Base-by-base conservation (phyloP, 2,888 invertebrate genomes). In the Choreutis nemorana region DNA sequence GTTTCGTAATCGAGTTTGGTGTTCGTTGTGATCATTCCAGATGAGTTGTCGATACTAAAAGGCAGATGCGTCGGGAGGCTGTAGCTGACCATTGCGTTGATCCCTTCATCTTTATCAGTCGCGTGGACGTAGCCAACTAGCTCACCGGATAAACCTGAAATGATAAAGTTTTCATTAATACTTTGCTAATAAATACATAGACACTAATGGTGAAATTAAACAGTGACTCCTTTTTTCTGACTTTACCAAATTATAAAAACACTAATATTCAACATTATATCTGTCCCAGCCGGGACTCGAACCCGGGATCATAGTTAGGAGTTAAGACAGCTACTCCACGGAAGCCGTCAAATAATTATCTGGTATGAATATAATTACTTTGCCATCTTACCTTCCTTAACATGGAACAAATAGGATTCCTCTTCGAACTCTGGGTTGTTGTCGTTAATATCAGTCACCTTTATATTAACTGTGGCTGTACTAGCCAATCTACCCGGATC, bases 371-470 rank as follows among this genome's bases (percentile, higher is more conserved):
- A 23, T 5, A 23, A 8, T 8, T 23, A 7, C n/a, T n/a, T n/a
- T n/a, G 5, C 1, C n/a, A 23, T 10, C 31, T 13, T 66, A 54
- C 87, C 91, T 78, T 93, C 92, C 55, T 88, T 87, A 0, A 92
- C 89, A n/a, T 83, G 73, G 61, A 94, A 94, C 22, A 83, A 72
- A 48, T 94, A 94, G 0, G 91, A 90, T 38, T 89, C 81, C 11
- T 84, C 83, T n/a, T 90, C 85, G 50, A 94, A 95, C 51, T 90
- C 90, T 0, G 94, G 94, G 58, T 93, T 94, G 49, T 94, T 92
- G 52, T 95, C 94, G 54, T 94, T 94, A 36, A 94, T 91, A 48
- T 95, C 95, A 0, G 92, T 91, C 2, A 95, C 91, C 54, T 89
- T 89, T 31, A 95, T 90, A 48, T 93, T 92, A 0, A 94, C 90